Evolutionary conservation across 2,797 vertebrate species (phyloP), one percentile per base, ranked within the genome.

Genomic region (Acipenser transmontanus): DNA sequence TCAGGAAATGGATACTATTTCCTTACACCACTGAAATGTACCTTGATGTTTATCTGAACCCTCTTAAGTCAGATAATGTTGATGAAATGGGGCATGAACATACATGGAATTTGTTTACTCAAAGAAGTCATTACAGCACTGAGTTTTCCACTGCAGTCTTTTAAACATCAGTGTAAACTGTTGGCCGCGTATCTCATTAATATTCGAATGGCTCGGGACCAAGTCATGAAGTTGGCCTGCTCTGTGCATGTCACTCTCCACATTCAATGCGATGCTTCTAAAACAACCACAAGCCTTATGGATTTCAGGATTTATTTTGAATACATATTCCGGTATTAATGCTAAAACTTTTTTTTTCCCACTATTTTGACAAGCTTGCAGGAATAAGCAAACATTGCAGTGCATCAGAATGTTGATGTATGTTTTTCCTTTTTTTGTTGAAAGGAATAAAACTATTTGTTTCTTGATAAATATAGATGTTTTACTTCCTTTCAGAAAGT

Each of bases 101-200:
- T 72, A 52, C 69, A 68, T 74, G 72, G 70, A 81, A 87, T 86
- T 81, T 86, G 82, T 83, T 89, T 86, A 85, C 78, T 81, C 82
- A 76, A 78, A 74, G 72, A 70, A 74, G 69, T 74, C 67, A 66
- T 76, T 65, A 70, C 80, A 49, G 64, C 70, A 70, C 78, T 68
- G 76, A 76, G 4, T 63, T 76, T 73, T 66, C 71, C 69, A 66
- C 59, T 72, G 69, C 50, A 79, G 74, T 66, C 66, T 54, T 72
- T 79, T 71, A 77, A 79, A 77, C 71, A 67, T 68, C 71, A 57
- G 61, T 61, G 73, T 59, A 73, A 66, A 13, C 63, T 62, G 63
- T 54, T 75, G 49, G 69, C 54, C 71, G 65, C 49, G 72, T 68
- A 65, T 72, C 70, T 71, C 72, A 62, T 64, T 79, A 63, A 2